phyloP scores from a whole-genome alignment of 2,797 vertebrate species.

The Neomorphus geoffroyi region DNA sequence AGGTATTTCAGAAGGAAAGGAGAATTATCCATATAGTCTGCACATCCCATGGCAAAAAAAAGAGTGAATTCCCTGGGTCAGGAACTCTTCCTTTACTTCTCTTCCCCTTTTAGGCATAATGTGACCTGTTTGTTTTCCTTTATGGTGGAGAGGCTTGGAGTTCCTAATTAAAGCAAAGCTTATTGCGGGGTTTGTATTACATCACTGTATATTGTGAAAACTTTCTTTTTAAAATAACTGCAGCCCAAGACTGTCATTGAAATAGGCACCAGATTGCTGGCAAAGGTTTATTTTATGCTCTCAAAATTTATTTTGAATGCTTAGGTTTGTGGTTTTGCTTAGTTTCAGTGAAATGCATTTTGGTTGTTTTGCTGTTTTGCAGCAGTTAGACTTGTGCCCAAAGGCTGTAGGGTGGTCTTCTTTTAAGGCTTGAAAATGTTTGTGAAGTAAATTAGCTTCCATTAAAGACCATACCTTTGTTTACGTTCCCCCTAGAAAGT shows the following conservation, averaged over 20 bases:
- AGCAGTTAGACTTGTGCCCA: background rate
- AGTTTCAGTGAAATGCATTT: background rate
- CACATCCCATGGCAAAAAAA: background rate
- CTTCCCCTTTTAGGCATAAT: background rate
- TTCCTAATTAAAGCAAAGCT: background rate
- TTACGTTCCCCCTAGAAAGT: background rate
- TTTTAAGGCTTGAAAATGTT: background rate
- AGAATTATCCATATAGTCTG: background rate
- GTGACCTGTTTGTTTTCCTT: background rate
- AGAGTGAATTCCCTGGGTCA: background rate
- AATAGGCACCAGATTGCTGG: background rate
- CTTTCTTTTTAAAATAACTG: background rate
- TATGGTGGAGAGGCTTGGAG: background rate
- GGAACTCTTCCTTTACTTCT: background rate
- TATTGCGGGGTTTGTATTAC: background rate
- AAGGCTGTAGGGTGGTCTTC: background rate
- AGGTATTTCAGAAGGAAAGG: background rate
- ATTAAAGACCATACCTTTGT: background rate
- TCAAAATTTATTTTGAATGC: background rate
- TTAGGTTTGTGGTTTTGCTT: conserved; percentile 1
- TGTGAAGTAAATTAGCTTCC: background rate
- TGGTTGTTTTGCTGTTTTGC: background rate
- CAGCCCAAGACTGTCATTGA: background rate
- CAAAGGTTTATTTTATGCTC: background rate
- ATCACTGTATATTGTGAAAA: background rate